Conservation (phyloP, 2,113 vertebrate genomes). For the Tupaia chinensis region DNA sequence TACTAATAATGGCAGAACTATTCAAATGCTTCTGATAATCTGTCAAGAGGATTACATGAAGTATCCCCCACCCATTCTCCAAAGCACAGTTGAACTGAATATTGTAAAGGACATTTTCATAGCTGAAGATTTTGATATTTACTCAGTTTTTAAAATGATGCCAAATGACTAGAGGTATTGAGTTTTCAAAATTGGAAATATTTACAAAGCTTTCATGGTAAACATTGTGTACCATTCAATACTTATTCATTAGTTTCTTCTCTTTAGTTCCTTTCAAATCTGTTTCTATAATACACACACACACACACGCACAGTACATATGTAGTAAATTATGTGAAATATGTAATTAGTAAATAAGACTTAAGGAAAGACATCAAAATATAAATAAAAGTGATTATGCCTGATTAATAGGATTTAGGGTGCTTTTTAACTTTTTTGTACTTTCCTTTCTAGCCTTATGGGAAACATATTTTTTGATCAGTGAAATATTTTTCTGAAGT, state of each 20-base stretch:
- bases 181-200: slow-evolving; percentile 34
- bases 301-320: background rate
- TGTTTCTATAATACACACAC: background rate
- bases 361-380: background rate
- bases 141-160: slow-evolving; percentile 15
- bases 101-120: background rate
- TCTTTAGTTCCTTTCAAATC: background rate
- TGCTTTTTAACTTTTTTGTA: slow-evolving; percentile 21
- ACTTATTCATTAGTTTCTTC: slow-evolving; percentile 13
- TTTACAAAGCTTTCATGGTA: background rate
- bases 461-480: background rate
- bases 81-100: slow-evolving; percentile 18
- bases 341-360: background rate
- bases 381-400: background rate
- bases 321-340: background rate
- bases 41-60: slow-evolving; percentile 29
- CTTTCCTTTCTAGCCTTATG: background rate
- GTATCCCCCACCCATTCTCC: background rate
- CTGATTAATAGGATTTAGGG: background rate
- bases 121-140: slow-evolving; percentile 28
- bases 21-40: slow-evolving; percentile 27
- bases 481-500: background rate
- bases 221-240: background rate
- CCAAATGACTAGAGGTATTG: background rate
- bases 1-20: slow-evolving; percentile 53